phyloP scores from a whole-genome alignment of 2,113 vertebrate genomes.

The Rhabdomys dilectus region DNA sequence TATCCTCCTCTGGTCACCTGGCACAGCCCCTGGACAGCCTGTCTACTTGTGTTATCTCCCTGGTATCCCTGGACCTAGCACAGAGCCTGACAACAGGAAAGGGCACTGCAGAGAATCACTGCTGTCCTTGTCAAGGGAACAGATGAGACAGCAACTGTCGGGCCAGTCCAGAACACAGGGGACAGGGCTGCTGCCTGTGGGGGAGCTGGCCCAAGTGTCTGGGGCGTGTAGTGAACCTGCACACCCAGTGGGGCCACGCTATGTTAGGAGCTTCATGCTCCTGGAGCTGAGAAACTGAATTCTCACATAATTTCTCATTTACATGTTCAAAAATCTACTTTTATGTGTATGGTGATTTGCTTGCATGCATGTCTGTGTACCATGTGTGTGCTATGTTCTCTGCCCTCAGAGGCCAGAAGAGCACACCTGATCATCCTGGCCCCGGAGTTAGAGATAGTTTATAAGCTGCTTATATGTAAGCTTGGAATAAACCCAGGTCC shows the following conservation, averaged over 20 bases:
- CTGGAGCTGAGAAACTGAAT: background rate
- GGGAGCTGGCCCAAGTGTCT: no score
- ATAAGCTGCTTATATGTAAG: background rate
- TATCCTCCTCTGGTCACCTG: background rate
- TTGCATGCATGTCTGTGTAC: background rate
- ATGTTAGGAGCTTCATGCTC: background rate
- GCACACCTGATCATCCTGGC: background rate
- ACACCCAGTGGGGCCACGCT: no score
- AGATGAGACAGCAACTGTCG: fast-evolving
- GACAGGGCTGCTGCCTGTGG: background rate
- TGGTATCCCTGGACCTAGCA: background rate
- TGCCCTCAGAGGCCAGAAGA: background rate
- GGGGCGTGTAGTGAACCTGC: no score
- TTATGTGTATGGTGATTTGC: background rate
- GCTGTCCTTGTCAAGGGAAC: background rate
- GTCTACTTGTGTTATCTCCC: background rate
- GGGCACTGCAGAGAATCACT: fast-evolving
- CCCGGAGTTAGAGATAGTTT: background rate
- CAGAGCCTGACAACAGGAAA: background rate
- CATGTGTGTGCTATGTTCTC: background rate
- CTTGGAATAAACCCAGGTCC: background rate
- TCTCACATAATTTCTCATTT: background rate
- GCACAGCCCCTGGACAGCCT: fast-evolving
- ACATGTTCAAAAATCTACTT: background rate
- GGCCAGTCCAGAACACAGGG: background rate